Evolutionary conservation across 2,888 invertebrate genomes (phyloP).

Genomic region (Sminthurides aquaticus): DNA sequence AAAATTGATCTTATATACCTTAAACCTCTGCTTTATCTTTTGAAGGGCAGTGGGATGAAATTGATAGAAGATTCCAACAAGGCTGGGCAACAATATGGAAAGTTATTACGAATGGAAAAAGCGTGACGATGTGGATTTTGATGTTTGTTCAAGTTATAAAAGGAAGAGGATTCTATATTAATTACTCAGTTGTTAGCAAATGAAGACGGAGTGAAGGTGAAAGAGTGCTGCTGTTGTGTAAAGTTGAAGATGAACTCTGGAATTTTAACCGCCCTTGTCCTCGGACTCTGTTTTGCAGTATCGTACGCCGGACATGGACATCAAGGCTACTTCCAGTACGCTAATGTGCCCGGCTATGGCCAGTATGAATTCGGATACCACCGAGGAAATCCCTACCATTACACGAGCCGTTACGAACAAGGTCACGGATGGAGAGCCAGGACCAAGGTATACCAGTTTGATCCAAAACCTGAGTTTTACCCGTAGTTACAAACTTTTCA

Average conservation of each 20-base stretch:
- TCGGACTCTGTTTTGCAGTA: slow-evolving; percentile 7
- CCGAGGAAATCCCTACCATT: slow-evolving; percentile 46
- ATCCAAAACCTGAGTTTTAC: neutral
- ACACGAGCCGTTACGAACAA: slow-evolving; percentile 46
- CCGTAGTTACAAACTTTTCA: neutral
- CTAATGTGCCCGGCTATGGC: slow-evolving; percentile 46
- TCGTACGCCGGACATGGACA: slow-evolving; percentile 16
- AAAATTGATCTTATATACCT: no score
- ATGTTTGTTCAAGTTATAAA: slow-evolving; percentile 1
- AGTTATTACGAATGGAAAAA: neutral
- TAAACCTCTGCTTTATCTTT: no score
- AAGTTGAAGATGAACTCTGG: slow-evolving; percentile 10
- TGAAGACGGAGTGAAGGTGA: neutral
- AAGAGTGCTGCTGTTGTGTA: neutral
- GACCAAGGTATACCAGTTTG: slow-evolving; percentile 44
- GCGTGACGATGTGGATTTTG: slow-evolving; percentile 6
- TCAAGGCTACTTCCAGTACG: slow-evolving; percentile 46
- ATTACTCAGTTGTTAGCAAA: slow-evolving; percentile 9
- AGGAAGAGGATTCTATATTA: neutral
- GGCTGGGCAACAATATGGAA: no score
- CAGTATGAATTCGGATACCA: slow-evolving; percentile 34
- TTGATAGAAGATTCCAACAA: no score
- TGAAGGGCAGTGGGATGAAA: no score
- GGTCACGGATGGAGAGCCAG: slow-evolving; percentile 45
- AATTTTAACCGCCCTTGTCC: slow-evolving; percentile 5